Base-by-base conservation (phyloP, 2,113 vertebrate genomes). In the Gobio gobio region DNA sequence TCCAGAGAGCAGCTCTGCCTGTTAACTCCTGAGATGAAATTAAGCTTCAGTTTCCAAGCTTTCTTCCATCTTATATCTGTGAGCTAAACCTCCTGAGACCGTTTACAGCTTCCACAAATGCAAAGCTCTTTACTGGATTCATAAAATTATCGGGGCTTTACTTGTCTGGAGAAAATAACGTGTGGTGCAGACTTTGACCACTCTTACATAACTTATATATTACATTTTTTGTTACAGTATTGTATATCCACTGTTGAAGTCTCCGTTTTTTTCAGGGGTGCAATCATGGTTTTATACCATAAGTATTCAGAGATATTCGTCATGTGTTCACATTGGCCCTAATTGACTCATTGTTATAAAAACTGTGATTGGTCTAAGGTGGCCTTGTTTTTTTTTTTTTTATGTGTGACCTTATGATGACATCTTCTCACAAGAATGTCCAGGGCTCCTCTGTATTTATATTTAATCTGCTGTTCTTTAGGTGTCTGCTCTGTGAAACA, bases 391-490 rank as follows among this genome's bases (percentile, higher is more conserved):
- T 63, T 61, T 4, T 61, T 61, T 61, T 63, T 26, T 63, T 12
- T 26, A 26, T 36, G 64, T 68, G 29, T 68, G 36, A 72, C 68
- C 68, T 72, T 72, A 40, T 45, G 61, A 73, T 83, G 56, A 59
- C 20, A 63, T 22, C 16, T 14, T 51, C 36, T 76, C 74, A 78
- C 22, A 45, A 33, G 12, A 77, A 56, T 70, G 61, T 85, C 10
- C 10, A 54, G 26, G 33, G 13, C 40, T 64, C 7, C 13, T 79
- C 58, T 79, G 18, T 47, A 47, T 79, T 79, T 79, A 63, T 79
- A 47, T 63, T 63, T 64, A 63, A 63, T 79, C 40, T 47, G 58
- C 58, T 26, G 36, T 45, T 79, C 33, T 78, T 78, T 3, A 24
- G 51, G 12, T 58, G 75, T n/a, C 66, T 70, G 66, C 66, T 70